Evolutionary conservation across 2,888 invertebrate genomes (phyloP).

Genomic region (Drosophila subsilvestris): DNA sequence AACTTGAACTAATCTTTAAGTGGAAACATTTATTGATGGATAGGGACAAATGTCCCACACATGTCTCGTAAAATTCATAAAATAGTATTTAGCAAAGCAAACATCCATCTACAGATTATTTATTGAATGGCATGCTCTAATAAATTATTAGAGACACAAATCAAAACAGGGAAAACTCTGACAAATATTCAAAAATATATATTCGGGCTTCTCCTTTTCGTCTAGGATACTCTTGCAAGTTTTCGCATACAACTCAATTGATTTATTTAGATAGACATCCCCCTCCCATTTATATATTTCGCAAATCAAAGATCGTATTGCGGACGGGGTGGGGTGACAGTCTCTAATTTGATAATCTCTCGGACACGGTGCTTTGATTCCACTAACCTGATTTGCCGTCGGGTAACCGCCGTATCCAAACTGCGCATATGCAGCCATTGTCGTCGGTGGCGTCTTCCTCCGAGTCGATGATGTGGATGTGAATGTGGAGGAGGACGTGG

Average conservation of each 20-base stretch:
- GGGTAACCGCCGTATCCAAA: slow-evolving; percentile 95
- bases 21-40: neutral
- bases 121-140: neutral
- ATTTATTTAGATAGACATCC: neutral
- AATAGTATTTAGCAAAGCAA: neutral
- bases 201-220: neutral
- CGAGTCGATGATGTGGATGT: slow-evolving; percentile 32
- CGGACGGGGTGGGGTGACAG: neutral
- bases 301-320: too few species aligned
- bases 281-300: neutral
- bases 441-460: slow-evolving; percentile 40
- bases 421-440: slow-evolving; percentile 92
- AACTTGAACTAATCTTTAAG: neutral
- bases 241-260: neutral
- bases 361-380: neutral
- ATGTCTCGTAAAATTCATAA: neutral
- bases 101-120: neutral
- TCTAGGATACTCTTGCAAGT: neutral
- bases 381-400: slow-evolving; percentile 94
- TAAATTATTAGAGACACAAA: neutral
- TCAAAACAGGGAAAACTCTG: neutral
- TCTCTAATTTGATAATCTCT: slow-evolving; percentile 1
- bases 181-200: neutral
- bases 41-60: neutral
- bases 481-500: slow-evolving; percentile 5